phyloP scores from a whole-genome alignment of 2,797 vertebrate genomes.

The Xyrichtys novacula region DNA sequence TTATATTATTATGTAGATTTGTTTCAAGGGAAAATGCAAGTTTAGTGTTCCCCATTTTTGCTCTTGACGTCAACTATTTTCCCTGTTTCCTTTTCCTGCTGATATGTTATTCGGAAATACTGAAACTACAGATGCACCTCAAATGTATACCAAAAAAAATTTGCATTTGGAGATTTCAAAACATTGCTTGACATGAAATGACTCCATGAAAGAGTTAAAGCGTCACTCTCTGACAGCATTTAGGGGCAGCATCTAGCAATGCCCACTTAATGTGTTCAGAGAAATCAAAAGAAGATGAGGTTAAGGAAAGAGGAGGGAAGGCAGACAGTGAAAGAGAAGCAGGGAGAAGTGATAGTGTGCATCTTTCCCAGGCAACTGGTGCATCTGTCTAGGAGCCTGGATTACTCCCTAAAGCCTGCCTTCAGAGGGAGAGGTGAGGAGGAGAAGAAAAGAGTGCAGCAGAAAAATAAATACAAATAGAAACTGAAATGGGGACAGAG shows the following conservation, averaged over 20 bases:
- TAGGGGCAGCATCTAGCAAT: constrained; percentile 68
- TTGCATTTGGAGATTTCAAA: too few species aligned
- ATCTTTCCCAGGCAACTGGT: constrained; percentile 76
- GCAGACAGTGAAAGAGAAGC: constrained; percentile 49
- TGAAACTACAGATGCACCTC: too few species aligned
- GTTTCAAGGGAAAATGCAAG: too few species aligned
- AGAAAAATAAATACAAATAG: constrained; percentile 59
- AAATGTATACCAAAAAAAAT: too few species aligned
- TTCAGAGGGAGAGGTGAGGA: constrained; percentile 70
- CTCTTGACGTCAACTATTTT: too few species aligned
- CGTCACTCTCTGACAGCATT: constrained; percentile 84
- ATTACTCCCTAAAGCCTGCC: constrained; percentile 76
- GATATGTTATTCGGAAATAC: too few species aligned
- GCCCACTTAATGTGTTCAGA: constrained; percentile 69
- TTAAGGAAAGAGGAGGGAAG: constrained; percentile 50
- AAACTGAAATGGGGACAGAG: constrained; percentile 58
- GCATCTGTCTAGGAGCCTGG: constrained; percentile 77
- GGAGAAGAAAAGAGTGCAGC: constrained; percentile 49
- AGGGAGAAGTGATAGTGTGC: constrained; percentile 31
- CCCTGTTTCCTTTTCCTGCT: too few species aligned
- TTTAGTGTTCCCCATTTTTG: too few species aligned
- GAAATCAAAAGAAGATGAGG: constrained; percentile 58
- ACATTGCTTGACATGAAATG: constrained; percentile 71
- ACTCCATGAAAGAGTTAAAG: constrained; percentile 81
- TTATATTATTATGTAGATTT: too few species aligned